A percentile compares a stretch with the other conserved stretches of the same genome.
Evolutionary conservation across 2,888 invertebrate species (phyloP).

Genomic region (Microdon myrmicae): DNA sequence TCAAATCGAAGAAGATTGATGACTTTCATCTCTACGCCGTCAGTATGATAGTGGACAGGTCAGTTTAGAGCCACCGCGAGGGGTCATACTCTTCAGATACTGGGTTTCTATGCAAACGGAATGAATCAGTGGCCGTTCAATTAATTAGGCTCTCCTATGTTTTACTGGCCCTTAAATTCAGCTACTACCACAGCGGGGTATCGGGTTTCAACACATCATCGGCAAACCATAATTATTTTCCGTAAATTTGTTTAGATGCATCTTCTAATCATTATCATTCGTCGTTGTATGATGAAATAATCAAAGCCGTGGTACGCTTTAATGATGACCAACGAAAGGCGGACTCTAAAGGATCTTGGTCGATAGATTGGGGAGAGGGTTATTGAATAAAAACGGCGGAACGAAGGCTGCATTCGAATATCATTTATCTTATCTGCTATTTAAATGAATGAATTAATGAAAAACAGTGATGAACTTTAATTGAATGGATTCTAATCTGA

Average conservation of each 20-base stretch:
- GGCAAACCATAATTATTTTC: neutral
- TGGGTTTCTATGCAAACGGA: neutral
- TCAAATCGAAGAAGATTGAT: conserved; percentile 41
- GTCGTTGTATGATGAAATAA: neutral
- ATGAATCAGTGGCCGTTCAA: neutral
- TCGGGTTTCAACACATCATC: conserved; percentile 1
- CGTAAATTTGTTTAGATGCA: conserved; percentile 4
- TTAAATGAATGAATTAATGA: too few relatives aligned
- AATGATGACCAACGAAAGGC: too few relatives aligned
- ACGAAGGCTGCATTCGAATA: too few relatives aligned
- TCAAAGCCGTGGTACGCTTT: too few relatives aligned
- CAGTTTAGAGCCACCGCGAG: neutral
- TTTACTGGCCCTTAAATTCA: conserved; percentile 5
- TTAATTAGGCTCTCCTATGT: conserved; percentile 6
- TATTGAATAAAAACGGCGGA: too few relatives aligned
- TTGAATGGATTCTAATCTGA: too few relatives aligned
- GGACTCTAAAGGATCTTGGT: too few relatives aligned
- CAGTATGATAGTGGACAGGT: conserved; percentile 7
- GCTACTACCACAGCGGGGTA: conserved; percentile 18
- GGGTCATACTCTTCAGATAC: neutral
- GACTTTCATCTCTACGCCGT: conserved; percentile 2
- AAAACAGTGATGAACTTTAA: too few relatives aligned
- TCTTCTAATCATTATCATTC: neutral
- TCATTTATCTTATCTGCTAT: too few relatives aligned
- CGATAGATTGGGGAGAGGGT: too few relatives aligned